Evolutionary conservation across 1,140 invertebrate species (phyloP).

Genomic region (Sycophaga agraensis): DNA sequence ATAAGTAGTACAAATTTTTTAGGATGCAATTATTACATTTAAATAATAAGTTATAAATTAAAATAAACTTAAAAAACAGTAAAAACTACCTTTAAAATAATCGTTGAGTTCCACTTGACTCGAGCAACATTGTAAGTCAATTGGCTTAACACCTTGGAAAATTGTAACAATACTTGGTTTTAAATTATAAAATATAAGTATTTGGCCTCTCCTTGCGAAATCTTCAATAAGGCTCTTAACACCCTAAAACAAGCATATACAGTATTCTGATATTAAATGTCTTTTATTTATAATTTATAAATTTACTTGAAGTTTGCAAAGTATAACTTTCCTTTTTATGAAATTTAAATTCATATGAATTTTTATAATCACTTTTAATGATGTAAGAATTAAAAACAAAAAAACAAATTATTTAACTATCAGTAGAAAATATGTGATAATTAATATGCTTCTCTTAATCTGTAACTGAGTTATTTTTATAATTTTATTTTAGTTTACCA

Average conservation of each 20-base stretch:
- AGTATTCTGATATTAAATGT: no score
- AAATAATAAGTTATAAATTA: background rate
- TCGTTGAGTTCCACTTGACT: constrained; percentile 66
- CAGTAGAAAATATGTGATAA: no score
- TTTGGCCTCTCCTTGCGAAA: constrained; percentile 71
- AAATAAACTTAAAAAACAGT: background rate
- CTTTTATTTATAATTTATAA: no score
- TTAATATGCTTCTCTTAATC: no score
- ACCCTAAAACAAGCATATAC: constrained; percentile 60
- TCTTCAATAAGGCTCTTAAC: constrained; percentile 75
- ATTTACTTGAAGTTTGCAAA: no score
- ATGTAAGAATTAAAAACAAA: no score
- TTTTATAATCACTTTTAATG: no score
- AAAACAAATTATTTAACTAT: no score
- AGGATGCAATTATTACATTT: background rate
- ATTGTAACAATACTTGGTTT: constrained; percentile 71
- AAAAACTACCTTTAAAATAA: constrained; percentile 63
- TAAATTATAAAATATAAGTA: constrained; percentile 73
- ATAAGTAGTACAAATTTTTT: no score
- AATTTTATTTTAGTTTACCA: no score
- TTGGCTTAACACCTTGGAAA: constrained; percentile 71
- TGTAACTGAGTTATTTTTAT: no score
- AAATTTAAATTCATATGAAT: no score
- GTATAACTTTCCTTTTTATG: constrained; percentile 5
- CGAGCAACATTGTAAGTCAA: constrained; percentile 66